Conservation (phyloP, 2,113 vertebrate species). For the Micronisus gabar region DNA sequence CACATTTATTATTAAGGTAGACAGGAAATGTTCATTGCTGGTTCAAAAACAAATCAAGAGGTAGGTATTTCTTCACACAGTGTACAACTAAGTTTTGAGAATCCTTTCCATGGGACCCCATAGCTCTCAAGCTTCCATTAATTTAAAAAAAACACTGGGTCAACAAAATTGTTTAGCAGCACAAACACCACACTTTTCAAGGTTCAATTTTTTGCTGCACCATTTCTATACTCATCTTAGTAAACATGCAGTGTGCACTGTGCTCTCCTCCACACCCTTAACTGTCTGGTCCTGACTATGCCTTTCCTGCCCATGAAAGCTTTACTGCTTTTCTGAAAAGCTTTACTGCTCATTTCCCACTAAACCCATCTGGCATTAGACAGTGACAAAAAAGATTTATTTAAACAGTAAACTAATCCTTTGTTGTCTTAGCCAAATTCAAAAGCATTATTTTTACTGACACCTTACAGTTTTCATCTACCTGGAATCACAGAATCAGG, state of each 20-base stretch:
- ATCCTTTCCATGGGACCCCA: neutral
- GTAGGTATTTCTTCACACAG: neutral
- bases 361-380: neutral
- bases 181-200: neutral
- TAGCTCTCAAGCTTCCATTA: neutral
- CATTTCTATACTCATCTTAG: neutral
- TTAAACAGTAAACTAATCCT: neutral
- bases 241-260: neutral
- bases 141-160: neutral
- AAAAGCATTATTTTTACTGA: neutral
- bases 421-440: neutral
- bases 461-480: neutral
- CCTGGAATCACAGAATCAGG: neutral
- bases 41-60: neutral
- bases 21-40: neutral
- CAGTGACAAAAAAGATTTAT: neutral
- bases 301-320: neutral
- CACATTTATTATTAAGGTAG: neutral
- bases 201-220: neutral
- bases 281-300: neutral
- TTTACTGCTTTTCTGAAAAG: slow-evolving; percentile 1
- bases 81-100: neutral
- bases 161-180: neutral
- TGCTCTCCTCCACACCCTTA: neutral
- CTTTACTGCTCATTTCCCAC: neutral